These are phyloP conservation scores for Acrocyrtus sp. DNA, from an alignment of 2,888 invertebrate species.

Conservation along the genomic window DNA sequence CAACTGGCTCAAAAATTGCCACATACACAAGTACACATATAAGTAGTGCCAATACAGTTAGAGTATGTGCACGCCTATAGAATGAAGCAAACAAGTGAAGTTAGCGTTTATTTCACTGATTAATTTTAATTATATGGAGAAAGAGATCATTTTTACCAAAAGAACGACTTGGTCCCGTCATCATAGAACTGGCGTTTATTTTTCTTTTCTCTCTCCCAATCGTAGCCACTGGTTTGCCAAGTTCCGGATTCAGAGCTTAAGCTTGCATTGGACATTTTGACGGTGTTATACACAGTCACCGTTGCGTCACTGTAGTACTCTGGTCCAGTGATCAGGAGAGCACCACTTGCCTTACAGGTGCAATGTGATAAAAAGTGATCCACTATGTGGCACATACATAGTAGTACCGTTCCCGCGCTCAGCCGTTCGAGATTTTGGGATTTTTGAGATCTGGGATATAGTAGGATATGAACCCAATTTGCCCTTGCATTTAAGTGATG, in stretches of 20 bases:
- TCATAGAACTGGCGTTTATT: slow-evolving; percentile 65
- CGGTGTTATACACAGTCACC: too few relatives aligned
- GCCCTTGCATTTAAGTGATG: too few relatives aligned
- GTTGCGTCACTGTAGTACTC: too few relatives aligned
- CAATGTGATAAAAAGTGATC: neutral
- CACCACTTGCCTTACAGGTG: slow-evolving; percentile 1
- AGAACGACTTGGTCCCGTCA: slow-evolving; percentile 70
- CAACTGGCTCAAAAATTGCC: slow-evolving; percentile 67
- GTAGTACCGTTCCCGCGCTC: too few relatives aligned
- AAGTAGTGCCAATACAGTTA: slow-evolving; percentile 68
- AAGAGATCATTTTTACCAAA: slow-evolving; percentile 66
- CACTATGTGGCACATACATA: too few relatives aligned
- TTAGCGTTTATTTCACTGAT: neutral
- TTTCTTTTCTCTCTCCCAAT: slow-evolving; percentile 61
- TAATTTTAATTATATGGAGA: neutral
- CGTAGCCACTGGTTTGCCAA: too few relatives aligned
- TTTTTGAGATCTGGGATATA: too few relatives aligned
- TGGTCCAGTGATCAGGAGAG: too few relatives aligned
- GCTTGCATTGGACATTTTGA: too few relatives aligned
- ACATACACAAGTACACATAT: slow-evolving; percentile 68
- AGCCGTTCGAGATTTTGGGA: too few relatives aligned
- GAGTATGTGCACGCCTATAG: slow-evolving; percentile 70
- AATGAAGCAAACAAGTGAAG: slow-evolving; percentile 57
- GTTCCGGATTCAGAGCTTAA: too few relatives aligned
- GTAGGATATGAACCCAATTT: too few relatives aligned